Percentiles rank a stretch among this genome's conserved stretches.
Evolutionary conservation across 1,140 invertebrate species (phyloP).

Genomic region (Trachelipus rathkii): DNA sequence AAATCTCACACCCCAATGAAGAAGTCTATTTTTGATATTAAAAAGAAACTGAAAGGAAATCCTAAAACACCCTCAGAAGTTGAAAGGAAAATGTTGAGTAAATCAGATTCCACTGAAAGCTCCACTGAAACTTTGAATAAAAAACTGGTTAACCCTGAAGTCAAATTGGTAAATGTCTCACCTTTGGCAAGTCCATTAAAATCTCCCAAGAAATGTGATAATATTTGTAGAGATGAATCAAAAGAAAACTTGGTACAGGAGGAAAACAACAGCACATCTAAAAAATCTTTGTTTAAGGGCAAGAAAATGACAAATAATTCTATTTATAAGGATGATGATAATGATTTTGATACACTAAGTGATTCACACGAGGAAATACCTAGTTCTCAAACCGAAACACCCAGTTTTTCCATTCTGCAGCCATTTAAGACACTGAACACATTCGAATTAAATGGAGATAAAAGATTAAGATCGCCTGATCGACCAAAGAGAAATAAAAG

Average conservation of each 20-base stretch:
- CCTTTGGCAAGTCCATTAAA: conserved; percentile 28
- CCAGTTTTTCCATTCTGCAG: not conserved
- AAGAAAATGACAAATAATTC: not conserved
- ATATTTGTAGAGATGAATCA: not conserved
- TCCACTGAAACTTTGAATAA: too few relatives aligned
- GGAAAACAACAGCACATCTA: too few relatives aligned
- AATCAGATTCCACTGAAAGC: too few relatives aligned
- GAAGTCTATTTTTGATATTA: conserved; percentile 26
- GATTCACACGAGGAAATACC: conserved; percentile 37
- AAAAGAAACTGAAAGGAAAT: conserved; percentile 27
- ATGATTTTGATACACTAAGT: not conserved
- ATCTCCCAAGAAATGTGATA: conserved; percentile 21
- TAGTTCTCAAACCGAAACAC: conserved; percentile 20
- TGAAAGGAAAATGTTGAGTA: too few relatives aligned
- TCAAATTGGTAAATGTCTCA: conserved; percentile 29
- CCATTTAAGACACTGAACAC: too few relatives aligned
- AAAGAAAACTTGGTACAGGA: too few relatives aligned
- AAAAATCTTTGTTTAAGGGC: not conserved
- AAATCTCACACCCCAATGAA: conserved; percentile 24
- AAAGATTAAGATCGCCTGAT: not conserved
- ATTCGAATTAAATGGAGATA: too few relatives aligned
- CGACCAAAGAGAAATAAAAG: conserved; percentile 24
- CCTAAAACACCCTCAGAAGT: not conserved
- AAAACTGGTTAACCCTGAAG: conserved; percentile 8
- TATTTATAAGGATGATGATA: not conserved